These are phyloP conservation scores for Pseudolycoriella hygida DNA, from an alignment of 2,888 invertebrate species.

Conservation along the genomic window DNA sequence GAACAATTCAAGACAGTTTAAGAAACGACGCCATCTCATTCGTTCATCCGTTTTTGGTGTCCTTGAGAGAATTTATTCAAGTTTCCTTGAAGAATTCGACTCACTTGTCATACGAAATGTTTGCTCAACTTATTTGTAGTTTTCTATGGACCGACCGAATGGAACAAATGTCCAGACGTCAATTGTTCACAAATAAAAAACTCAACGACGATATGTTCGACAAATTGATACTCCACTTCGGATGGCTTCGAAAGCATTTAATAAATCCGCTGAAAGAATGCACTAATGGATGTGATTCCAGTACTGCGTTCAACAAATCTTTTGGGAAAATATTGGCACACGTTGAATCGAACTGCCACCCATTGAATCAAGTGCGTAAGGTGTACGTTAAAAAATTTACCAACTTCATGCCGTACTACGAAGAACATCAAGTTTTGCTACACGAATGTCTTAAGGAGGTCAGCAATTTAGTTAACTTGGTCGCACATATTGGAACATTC, in stretches of 20 bases:
- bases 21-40: conserved; percentile 20
- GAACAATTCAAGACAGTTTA: conserved; percentile 18
- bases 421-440: conserved; percentile 9
- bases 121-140: conserved; percentile 16
- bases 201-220: conserved; percentile 36
- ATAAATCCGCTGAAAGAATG: conserved; percentile 18
- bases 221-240: conserved; percentile 49
- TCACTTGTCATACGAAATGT: conserved; percentile 16
- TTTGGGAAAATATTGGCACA: conserved; percentile 13
- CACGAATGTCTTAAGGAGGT: conserved; percentile 10
- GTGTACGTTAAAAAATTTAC: conserved; percentile 10
- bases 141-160: conserved; percentile 11
- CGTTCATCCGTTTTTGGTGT: conserved; percentile 16
- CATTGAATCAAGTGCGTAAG: conserved; percentile 11
- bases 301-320: conserved; percentile 11
- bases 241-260: conserved; percentile 53
- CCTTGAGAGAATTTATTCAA: conserved; percentile 13
- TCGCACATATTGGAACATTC: not conserved
- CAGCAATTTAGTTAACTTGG: conserved; percentile 11
- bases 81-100: conserved; percentile 5
- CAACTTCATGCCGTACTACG: conserved; percentile 11
- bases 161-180: conserved; percentile 15
- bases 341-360: conserved; percentile 7
- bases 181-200: conserved; percentile 20
- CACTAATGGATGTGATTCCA: conserved; percentile 11